These are phyloP conservation scores for Acanthochromis polyacanthus DNA, from an alignment of 2,113 vertebrate species.

Conservation along the genomic window DNA sequence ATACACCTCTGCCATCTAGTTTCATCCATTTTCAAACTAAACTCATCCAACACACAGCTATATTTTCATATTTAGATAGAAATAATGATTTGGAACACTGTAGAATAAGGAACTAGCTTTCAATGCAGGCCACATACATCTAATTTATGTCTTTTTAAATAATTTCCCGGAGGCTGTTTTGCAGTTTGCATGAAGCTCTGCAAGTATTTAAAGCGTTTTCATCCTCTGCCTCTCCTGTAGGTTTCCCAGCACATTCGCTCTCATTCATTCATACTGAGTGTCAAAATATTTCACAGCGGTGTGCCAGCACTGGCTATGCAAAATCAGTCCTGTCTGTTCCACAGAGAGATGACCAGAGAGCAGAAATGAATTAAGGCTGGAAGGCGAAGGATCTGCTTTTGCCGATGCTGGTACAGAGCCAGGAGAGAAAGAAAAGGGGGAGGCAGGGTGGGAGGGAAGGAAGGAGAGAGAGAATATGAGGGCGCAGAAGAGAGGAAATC, in stretches of 20 bases:
- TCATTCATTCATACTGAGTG: constrained; percentile 37
- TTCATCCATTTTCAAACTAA: too few species aligned
- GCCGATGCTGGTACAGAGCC: constrained; percentile 71
- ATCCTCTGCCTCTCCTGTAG: not conserved
- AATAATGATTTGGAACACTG: too few species aligned
- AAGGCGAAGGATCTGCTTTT: constrained; percentile 62
- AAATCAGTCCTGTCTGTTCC: constrained; percentile 46
- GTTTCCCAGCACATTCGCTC: constrained; percentile 11
- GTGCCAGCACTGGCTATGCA: constrained; percentile 35
- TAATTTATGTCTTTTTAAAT: not conserved
- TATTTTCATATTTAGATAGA: too few species aligned
- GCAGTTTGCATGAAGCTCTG: not conserved
- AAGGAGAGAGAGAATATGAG: constrained; percentile 59
- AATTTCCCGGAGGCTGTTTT: constrained; percentile 4
- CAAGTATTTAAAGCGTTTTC: not conserved
- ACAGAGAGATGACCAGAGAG: constrained; percentile 55
- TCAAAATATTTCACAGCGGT: constrained; percentile 43
- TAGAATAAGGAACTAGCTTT: not conserved
- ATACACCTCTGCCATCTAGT: too few species aligned
- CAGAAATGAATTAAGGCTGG: constrained; percentile 59
- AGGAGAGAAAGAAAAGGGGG: constrained; percentile 50
- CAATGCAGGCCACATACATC: not conserved
- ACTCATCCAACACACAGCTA: too few species aligned
- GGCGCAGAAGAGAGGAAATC: constrained; percentile 85
- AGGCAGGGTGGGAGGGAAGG: constrained; percentile 20